Conservation (phyloP, 2,888 invertebrate species). For the Diachrysia chrysitis region DNA sequence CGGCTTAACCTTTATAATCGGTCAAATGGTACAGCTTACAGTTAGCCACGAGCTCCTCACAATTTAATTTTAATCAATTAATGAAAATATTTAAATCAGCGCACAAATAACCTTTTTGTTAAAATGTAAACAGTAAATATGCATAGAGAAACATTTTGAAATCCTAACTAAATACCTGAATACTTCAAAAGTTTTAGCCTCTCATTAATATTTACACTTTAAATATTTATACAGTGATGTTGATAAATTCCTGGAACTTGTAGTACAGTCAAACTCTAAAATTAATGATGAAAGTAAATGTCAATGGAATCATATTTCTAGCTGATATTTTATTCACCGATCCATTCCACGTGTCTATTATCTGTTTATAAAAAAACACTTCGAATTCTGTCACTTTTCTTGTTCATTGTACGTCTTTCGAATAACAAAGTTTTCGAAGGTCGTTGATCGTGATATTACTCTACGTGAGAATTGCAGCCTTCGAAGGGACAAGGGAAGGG, state of each 20-base stretch:
- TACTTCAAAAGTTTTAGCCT: neutral
- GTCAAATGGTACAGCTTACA: too few species aligned
- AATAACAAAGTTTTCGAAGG: constrained; percentile 40
- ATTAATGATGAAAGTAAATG: neutral
- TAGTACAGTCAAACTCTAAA: neutral
- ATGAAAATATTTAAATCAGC: neutral
- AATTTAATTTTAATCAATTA: neutral
- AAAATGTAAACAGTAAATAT: neutral
- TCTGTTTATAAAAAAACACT: neutral
- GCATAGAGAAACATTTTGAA: neutral
- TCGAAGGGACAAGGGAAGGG: neutral
- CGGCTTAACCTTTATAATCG: too few species aligned
- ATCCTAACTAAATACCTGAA: neutral
- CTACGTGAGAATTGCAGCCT: constrained; percentile 44
- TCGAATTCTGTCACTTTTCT: neutral
- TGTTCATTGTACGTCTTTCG: constrained; percentile 11
- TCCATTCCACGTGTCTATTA: neutral
- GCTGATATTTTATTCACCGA: neutral
- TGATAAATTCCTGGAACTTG: constrained; percentile 20
- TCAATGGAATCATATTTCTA: neutral
- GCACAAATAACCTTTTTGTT: neutral
- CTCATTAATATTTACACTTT: constrained; percentile 20
- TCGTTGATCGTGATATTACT: constrained; percentile 47
- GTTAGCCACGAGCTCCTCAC: too few species aligned
- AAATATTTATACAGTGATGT: constrained; percentile 16